These are phyloP conservation scores for Ailurus styani DNA, from an alignment of 2,113 vertebrate genomes.

Conservation along the genomic window DNA sequence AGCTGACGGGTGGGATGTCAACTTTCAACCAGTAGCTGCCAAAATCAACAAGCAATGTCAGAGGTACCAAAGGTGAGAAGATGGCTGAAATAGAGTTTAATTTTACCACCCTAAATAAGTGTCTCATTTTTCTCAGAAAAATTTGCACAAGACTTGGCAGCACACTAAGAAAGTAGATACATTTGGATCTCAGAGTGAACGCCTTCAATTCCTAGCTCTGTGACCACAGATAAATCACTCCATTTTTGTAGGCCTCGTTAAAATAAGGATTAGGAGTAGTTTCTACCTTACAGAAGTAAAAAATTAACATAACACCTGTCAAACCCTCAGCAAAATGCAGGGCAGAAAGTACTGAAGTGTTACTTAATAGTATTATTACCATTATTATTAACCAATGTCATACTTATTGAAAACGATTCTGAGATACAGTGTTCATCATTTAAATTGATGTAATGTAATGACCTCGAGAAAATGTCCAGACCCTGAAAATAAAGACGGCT, in stretches of 20 bases:
- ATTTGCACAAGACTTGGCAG: not conserved
- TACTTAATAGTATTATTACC: not conserved
- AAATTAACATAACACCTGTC: not conserved
- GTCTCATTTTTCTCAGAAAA: constrained; percentile 3
- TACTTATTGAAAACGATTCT: constrained; percentile 19
- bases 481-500: constrained; percentile 9
- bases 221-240: not conserved
- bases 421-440: not conserved
- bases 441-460: not conserved
- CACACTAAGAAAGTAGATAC: not conserved
- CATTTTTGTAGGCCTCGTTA: not conserved
- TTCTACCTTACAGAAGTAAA: not conserved
- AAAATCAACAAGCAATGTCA: constrained; percentile 4
- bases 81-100: not conserved
- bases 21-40: constrained; percentile 1
- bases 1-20: not conserved
- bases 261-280: not conserved
- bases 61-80: not conserved
- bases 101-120: not conserved
- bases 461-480: constrained; percentile 11
- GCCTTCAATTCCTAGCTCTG: not conserved
- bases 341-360: not conserved
- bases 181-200: not conserved
- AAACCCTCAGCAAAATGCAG: not conserved
- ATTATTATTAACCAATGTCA: not conserved